Evolutionary conservation across 1,140 invertebrate genomes (phyloP).

Genomic region (Bombus haemorrhoidalis): DNA sequence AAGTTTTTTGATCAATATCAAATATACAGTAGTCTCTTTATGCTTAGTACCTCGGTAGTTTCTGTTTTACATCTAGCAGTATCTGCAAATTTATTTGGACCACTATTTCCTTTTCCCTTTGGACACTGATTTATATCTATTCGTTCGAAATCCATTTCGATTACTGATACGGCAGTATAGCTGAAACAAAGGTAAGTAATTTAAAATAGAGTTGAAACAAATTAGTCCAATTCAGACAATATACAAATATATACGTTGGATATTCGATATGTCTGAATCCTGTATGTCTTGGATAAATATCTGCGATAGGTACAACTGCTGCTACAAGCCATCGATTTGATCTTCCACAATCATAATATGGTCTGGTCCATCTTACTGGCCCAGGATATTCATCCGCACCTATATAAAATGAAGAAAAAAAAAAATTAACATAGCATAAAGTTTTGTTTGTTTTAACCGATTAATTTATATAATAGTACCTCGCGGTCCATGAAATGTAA

Average conservation of each 20-base stretch:
- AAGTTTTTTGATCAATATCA: background rate
- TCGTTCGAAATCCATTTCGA: conserved; percentile 98
- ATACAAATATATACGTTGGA: conserved; percentile 89
- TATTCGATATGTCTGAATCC: conserved; percentile 97
- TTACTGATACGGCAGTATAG: conserved; percentile 95
- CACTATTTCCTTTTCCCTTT: conserved; percentile 91
- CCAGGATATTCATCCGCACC: conserved; percentile 93
- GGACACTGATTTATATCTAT: conserved; percentile 99
- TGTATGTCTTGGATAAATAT: conserved; percentile 97
- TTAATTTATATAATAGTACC: conserved; percentile 78
- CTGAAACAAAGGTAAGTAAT: conserved; percentile 82
- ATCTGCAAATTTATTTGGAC: conserved; percentile 94
- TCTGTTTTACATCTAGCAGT: conserved; percentile 96
- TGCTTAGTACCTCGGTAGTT: conserved; percentile 90
- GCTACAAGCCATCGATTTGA: conserved; percentile 98
- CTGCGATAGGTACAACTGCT: conserved; percentile 96
- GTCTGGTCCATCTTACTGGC: conserved; percentile 96
- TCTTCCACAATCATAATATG: conserved; percentile 98
- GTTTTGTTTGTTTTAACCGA: background rate
- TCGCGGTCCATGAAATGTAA: conserved; percentile 96
- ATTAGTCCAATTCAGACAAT: background rate
- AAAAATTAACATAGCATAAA: background rate
- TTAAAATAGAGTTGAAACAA: conserved; percentile 5
- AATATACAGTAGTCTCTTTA: conserved; percentile 7
- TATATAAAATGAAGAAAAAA: conserved; percentile 55